These are phyloP conservation scores for Pavo muticus DNA, from an alignment of 2,113 vertebrate genomes.

Conservation along the genomic window DNA sequence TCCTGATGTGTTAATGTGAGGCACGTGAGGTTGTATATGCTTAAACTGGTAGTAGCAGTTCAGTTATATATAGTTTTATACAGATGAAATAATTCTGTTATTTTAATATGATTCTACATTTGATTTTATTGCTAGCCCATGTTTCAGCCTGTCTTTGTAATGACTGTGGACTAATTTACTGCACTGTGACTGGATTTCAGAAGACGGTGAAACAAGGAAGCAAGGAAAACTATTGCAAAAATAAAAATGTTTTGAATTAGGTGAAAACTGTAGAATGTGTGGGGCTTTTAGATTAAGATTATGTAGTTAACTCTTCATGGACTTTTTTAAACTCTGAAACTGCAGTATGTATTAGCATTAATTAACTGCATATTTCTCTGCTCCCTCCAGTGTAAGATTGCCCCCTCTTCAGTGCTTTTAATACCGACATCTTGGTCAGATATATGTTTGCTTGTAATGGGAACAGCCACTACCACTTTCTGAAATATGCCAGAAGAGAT, in stretches of 20 bases:
- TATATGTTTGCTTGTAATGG: not conserved
- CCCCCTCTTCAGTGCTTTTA: not conserved
- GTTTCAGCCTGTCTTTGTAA: constrained; percentile 30
- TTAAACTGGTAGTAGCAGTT: not conserved
- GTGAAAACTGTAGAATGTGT: not conserved
- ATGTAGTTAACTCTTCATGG: not conserved
- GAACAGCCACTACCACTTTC: not conserved
- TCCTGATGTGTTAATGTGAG: not conserved
- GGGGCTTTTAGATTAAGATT: not conserved
- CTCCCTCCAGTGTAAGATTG: rapidly evolving
- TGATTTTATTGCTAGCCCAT: constrained; percentile 19
- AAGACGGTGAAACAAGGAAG: not conserved
- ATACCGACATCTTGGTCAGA: not conserved
- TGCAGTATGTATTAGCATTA: not conserved
- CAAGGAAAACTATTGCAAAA: not conserved
- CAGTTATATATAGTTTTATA: not conserved
- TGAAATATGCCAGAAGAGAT: not conserved
- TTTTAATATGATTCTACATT: not conserved
- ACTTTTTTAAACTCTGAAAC: not conserved
- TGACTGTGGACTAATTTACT: not conserved
- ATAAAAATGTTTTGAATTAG: not conserved
- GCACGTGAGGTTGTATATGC: not conserved
- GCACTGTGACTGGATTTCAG: not conserved
- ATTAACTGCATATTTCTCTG: rapidly evolving
- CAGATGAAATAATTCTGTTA: constrained; percentile 2